Base-by-base conservation (phyloP, 2,797 vertebrate genomes). In the Notolabrus celidotus region DNA sequence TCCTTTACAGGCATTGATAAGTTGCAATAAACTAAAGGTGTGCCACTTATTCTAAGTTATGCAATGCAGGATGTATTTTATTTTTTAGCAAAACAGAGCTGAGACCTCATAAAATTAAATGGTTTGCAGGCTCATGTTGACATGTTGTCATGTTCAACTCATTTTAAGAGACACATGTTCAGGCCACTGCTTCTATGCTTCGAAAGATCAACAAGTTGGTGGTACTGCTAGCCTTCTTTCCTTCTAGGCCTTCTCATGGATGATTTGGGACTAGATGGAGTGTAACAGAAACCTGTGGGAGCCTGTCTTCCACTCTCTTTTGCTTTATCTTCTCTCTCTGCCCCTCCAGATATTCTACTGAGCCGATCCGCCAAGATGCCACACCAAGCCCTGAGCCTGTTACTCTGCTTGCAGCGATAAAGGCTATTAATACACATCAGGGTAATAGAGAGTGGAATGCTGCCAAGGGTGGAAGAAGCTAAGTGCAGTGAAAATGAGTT, bases 341-440 rank as follows among this genome's bases (percentile, higher is more conserved):
- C 59, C 79, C 87, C 79, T 88, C 63, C 78, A 87, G 86, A 79
- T 88, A 86, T 84, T 80, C 52, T 39, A 69, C 58, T 66, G 59
- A 80, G 60, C 65, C 79, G 82, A 84, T 90, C 58, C 58, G 82
- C 52, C 68, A 70, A 74, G 79, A 89, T 27, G 72, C 83, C 76
- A 82, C 41, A 58, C 77, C 77, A 64, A 77, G 63, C 70, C 84
- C 80, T 71, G 66, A 78, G 67, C 74, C 67, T 51, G 52, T 63
- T 65, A 38, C 80, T 65, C 56, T 17, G 62, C 63, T 79, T 77
- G 56, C 53, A 67, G 72, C 79, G 59, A 57, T 53, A 53, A 15
- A 8, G 27, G 33, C 54, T 71, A 74, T 83, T 74, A 74, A 71
- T 79, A 80, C 70, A 66, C 59, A 79, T 66, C 16, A 20, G 27